Base-by-base conservation (phyloP, 2,888 invertebrate species). In the Phengaris alcon region DNA sequence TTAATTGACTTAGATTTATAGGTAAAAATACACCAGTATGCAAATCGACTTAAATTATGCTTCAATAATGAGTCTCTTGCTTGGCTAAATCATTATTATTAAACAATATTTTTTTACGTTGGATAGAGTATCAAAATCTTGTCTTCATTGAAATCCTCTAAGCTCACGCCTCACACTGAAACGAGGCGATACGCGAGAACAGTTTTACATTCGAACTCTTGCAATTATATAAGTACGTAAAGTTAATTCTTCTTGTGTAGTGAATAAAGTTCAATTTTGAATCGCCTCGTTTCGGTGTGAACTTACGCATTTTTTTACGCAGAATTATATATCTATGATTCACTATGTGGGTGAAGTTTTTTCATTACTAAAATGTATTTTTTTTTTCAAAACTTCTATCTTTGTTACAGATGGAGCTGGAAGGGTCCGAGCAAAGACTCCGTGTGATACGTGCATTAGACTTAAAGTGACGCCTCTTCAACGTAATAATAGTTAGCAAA, bases 401-500 rank as follows among this genome's bases (percentile, higher is more conserved):
- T 76, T 88, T 90, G 88, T 91, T 91, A 0, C 89, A 93, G 93
- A 85, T 87, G 81, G 81, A 80, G 82, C 77, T 80, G 80, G 79
- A 77, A 79, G 79, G 79, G 79, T 80, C 79, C 77, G 77, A 81
- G 79, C 77, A 79, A 80, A 80, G 78, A 81, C 80, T 81, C 82
- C 84, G 89, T 88, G 90, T 91, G 90, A 91, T 90, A 89, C 84
- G 88, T 88, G 88, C 86, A 90, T 88, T 88, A 88, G 81, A 81
- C 79, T 80, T 77, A 83, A 78, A 83, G 86, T 86, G 87, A 84
- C 83, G 84, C 84, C 84, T 84, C 83, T 81, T 80, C 78, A 84
- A 79, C 84, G 78, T 87, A 86, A 85, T 87, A 83, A 84, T 90
- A 92, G 89, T 85, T 93, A 93, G 91, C 86, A 84, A 91, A 93